Conservation (phyloP, 2,113 vertebrate species). For the Sisor rabdophorus region DNA sequence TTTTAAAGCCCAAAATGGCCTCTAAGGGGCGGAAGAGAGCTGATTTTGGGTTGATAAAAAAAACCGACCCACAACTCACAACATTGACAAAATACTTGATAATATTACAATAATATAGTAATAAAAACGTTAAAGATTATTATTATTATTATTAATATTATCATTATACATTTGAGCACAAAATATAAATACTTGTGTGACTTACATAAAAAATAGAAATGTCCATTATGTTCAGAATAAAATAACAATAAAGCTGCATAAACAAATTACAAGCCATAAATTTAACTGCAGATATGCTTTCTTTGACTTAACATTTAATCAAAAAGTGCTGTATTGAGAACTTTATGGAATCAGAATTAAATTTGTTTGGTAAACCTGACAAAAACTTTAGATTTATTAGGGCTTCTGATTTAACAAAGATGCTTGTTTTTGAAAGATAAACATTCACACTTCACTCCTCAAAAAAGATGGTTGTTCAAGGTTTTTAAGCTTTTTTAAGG, state of each 20-base stretch:
- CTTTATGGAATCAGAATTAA: not conserved
- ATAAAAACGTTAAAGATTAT: no score
- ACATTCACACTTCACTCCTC: not conserved
- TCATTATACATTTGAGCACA: no score
- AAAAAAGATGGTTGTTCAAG: not conserved
- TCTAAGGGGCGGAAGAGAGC: constrained; percentile 49
- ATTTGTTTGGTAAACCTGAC: not conserved
- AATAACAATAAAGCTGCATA: not conserved
- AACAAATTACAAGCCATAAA: not conserved
- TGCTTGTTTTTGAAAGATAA: not conserved
- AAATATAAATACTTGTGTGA: no score
- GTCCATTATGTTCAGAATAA: not conserved
- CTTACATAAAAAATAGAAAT: not conserved
- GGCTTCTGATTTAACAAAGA: constrained; percentile 2
- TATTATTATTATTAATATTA: no score
- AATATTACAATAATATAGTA: not conserved
- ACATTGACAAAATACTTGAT: not conserved
- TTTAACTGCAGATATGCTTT: not conserved
- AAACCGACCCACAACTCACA: not conserved
- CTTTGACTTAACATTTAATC: not conserved
- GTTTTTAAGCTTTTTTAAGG: not conserved
- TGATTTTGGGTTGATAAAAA: not conserved
- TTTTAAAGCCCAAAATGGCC: constrained; percentile 27
- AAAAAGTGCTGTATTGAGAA: not conserved
- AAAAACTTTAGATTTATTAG: not conserved